Percentiles rank a stretch among this genome's conserved stretches.
Evolutionary conservation across 1,140 invertebrate genomes (phyloP).

Genomic region (Liolophura sinensis): DNA sequence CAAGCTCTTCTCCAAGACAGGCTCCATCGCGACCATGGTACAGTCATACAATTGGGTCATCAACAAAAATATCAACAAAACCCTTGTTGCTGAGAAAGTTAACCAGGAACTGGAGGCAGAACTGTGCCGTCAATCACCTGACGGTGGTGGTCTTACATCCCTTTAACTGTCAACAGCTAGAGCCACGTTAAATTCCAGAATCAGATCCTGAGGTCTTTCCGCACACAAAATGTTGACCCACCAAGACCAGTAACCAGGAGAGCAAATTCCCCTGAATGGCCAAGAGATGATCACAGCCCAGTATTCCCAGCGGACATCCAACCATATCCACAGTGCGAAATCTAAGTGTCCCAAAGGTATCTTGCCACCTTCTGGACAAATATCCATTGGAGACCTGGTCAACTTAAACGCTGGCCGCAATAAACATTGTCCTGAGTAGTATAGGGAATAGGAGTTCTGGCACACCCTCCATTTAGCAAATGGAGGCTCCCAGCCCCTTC

Average conservation of each 20-base stretch:
- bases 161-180: conserved; percentile 2
- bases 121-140: conserved; percentile 4
- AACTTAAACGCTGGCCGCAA: too few species aligned
- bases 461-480: too few species aligned
- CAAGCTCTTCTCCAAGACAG: conserved; percentile 13
- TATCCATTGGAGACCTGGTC: too few species aligned
- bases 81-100: conserved; percentile 25
- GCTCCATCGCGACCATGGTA: conserved; percentile 6
- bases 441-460: too few species aligned
- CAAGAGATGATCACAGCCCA: conserved; percentile 7
- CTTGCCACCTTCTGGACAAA: neutral
- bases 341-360: conserved; percentile 10
- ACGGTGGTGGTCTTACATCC: conserved; percentile 4
- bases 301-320: neutral
- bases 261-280: conserved; percentile 12
- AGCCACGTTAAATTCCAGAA: conserved; percentile 15
- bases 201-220: conserved; percentile 11
- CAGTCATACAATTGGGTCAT: conserved; percentile 18
- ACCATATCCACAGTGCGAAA: conserved; percentile 18
- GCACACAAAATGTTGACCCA: conserved; percentile 19
- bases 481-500: too few species aligned
- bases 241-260: conserved; percentile 15
- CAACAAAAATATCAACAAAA: conserved; percentile 29
- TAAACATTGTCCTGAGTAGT: too few species aligned
- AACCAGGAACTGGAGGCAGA: conserved; percentile 16